Conservation (phyloP, 2,113 vertebrate species). For the Balaeniceps rex region DNA sequence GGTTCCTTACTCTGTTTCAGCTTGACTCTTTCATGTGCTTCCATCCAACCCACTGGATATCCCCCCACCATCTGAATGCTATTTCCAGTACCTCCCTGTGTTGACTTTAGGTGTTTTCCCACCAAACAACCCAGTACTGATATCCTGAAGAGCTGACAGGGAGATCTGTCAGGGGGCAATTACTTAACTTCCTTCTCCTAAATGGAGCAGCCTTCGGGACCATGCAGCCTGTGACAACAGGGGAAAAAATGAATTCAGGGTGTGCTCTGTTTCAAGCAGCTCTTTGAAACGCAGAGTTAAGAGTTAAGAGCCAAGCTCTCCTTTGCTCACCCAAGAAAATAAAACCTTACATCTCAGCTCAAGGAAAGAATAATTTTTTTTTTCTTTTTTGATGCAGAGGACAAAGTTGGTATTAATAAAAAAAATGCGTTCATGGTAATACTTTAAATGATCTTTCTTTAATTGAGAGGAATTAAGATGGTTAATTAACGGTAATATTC, state of each 20-base stretch:
- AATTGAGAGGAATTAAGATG: not conserved
- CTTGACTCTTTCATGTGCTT: not conserved
- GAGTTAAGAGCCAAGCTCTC: not conserved
- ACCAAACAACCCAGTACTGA: not conserved
- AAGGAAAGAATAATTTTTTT: not conserved
- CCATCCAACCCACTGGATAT: not conserved
- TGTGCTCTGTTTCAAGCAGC: not conserved
- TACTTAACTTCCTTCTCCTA: not conserved
- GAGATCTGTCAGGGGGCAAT: not conserved
- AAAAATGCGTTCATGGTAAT: not conserved
- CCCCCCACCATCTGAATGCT: not conserved
- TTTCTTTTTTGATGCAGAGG: not conserved
- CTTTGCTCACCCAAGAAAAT: not conserved
- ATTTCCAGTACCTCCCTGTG: not conserved
- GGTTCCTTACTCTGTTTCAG: not conserved
- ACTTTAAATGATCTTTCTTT: not conserved
- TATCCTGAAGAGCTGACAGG: not conserved
- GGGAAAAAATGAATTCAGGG: not conserved
- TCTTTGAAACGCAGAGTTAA: not conserved
- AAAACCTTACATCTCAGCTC: not conserved
- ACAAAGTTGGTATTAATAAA: not conserved
- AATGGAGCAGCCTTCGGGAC: not conserved
- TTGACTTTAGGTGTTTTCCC: slow-evolving; percentile 26
- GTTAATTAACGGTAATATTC: not conserved
- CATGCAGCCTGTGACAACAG: not conserved